These are phyloP conservation scores for Brachypodius melanocephalos DNA, from an alignment of 2,113 vertebrate species.

Conservation along the genomic window DNA sequence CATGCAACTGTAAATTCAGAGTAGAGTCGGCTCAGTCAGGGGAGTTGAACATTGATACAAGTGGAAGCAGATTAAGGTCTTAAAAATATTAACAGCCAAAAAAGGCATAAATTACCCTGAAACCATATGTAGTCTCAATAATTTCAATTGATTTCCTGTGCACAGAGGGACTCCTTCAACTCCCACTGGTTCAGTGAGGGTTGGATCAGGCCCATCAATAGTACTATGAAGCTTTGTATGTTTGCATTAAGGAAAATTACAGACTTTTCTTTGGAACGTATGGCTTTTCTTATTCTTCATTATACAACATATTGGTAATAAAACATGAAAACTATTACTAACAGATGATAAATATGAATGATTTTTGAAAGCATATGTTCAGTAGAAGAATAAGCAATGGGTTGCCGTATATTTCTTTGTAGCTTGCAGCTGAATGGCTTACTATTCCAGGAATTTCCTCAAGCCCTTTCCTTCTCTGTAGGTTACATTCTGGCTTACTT, in stretches of 20 bases:
- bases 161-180: slow-evolving; percentile 3
- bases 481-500: slow-evolving; percentile 1
- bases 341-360: not conserved
- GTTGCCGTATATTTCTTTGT: slow-evolving; percentile 23
- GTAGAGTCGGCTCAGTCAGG: not conserved
- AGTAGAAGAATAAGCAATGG: not conserved
- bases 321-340: slow-evolving; percentile 42
- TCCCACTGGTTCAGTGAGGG: slow-evolving; percentile 18
- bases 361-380: slow-evolving; percentile 59
- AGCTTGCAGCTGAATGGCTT: slow-evolving; percentile 14
- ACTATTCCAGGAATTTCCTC: slow-evolving; percentile 1
- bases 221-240: not conserved
- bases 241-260: slow-evolving; percentile 34
- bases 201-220: slow-evolving; percentile 16
- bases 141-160: slow-evolving; percentile 53
- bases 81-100: slow-evolving; percentile 30
- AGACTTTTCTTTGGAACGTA: not conserved
- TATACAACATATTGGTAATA: slow-evolving; percentile 22
- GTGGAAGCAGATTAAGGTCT: slow-evolving; percentile 38
- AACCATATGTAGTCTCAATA: slow-evolving; percentile 40
- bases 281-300: slow-evolving; percentile 49
- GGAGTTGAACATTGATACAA: not conserved
- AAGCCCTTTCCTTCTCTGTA: not conserved
- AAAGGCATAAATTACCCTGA: slow-evolving; percentile 22
- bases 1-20: not conserved